Base-by-base conservation (phyloP, 2,888 invertebrate species). In the Priocnemis perturbator region DNA sequence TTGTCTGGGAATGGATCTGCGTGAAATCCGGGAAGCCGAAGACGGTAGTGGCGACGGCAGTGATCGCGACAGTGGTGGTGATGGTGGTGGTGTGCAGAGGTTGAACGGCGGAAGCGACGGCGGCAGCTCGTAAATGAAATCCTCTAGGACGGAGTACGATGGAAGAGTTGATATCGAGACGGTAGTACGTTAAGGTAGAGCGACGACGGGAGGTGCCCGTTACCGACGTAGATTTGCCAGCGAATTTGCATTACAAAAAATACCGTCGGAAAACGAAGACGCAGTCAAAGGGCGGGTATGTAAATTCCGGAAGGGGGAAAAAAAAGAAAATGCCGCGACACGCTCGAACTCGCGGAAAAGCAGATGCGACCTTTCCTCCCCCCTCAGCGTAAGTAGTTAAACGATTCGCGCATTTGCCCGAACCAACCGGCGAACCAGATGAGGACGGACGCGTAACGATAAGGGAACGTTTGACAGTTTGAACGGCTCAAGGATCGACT, bases 101-200 rank as follows among this genome's bases (percentile, higher is more conserved):
- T 26, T 23, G 52, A 58, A 45, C 37, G 37, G 37, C 37, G 37
- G 11, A 37, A 59, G 55, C 15, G 30, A 21, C 21, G 48, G 14
- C 30, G 56, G 44, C 53, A 55, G 50, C 69, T 80, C 73, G 76
- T 76, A 78, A 79, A 80, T 79, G 81, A 78, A 77, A 79, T 80
- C 74, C 79, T 60, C 61, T 64, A 59, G 67, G 71, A 79, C 68
- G 70, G 72, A 68, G 65, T 55, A 15, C 47, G 73, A 17, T 5
- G 47, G 57, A 64, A 67, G 47, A 60, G 60, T 73, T 69, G 75
- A 71, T 79, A 75, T 72, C 67, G 64, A 65, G 60, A 50, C 63
- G 71, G 60, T 53, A 45, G 62, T 66, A 70, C 66, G 60, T 73
- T 68, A 64, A 67, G 67, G 63, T 48, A 23, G 53, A 57, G 60